These are phyloP conservation scores for Coilia nasus DNA, from an alignment of 2,797 vertebrate genomes.

Conservation along the genomic window DNA sequence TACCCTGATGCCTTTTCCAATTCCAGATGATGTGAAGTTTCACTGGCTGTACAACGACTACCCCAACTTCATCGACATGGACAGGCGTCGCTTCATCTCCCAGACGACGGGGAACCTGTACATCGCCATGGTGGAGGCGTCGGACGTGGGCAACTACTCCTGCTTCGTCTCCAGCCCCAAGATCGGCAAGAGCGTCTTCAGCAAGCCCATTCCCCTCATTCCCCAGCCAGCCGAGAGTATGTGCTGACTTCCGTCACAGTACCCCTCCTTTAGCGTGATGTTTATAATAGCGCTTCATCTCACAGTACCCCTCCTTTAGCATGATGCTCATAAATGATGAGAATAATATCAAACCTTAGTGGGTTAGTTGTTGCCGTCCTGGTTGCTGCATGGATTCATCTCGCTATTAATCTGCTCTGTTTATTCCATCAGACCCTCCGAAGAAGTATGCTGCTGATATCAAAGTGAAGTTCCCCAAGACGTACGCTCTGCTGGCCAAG, in stretches of 20 bases:
- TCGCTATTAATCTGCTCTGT: background rate
- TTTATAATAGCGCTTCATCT: too few relatives aligned
- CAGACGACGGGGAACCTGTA: conserved; percentile 95
- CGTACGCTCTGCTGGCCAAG: conserved; percentile 86
- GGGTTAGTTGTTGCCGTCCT: background rate
- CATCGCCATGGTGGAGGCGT: conserved; percentile 93
- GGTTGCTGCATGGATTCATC: background rate
- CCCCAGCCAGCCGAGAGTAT: conserved; percentile 83
- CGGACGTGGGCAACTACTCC: conserved; percentile 95
- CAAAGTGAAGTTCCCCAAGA: conserved; percentile 89
- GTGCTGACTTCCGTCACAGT: conserved; percentile 44
- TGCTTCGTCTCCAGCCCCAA: conserved; percentile 95
- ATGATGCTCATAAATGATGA: too few relatives aligned
- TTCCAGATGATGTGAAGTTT: conserved; percentile 89
- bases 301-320: too few relatives aligned
- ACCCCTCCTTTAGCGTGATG: too few relatives aligned
- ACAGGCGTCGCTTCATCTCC: conserved; percentile 91
- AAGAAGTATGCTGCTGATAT: conserved; percentile 95
- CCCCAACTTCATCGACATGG: conserved; percentile 90
- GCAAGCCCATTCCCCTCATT: conserved; percentile 91
- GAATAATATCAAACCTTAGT: background rate
- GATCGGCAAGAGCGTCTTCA: conserved; percentile 95
- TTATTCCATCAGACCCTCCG: conserved; percentile 74
- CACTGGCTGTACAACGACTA: conserved; percentile 98
- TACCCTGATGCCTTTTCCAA: background rate